Base-by-base conservation (phyloP, 2,113 vertebrate species). In the Campylomormyrus numenius region DNA sequence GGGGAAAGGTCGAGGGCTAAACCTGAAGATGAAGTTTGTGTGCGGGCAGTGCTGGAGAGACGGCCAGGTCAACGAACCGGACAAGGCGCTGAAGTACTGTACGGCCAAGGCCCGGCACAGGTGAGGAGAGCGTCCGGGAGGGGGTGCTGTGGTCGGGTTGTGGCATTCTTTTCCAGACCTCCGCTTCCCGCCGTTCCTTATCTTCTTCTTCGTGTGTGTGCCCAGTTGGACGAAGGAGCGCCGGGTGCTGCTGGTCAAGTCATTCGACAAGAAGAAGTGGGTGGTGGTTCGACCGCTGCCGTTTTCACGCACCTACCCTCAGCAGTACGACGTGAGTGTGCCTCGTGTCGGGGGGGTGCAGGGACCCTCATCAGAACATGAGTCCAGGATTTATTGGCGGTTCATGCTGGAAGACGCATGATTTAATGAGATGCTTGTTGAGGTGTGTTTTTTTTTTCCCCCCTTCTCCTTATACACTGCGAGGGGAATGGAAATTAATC, bases 1-100 rank as follows among this genome's bases (percentile, higher is more conserved):
- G 7, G 93, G 91, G 35, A 91, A 92, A 31, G 90, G 91, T 21
- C 89, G 92, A 1, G 95, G 96, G 53, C 93, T 96, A 42, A 96
- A 96, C 93, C 96, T 99, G 90, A 98, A 99, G 94, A 99, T 99
- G 97, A 99, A 98, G 95, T 99, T 99, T 90, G 98, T 99, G 83
- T 99, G 98, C 45, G 98, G 98, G 85, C 98, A 99, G 93, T 99
- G 98, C 94, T 99, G 98, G 98, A 96, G 97, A 88, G 99, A 99
- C 0, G 98, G 98, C 74, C 97, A 99, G 93, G 97, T 99, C 93
- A 98, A 98, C 19, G 98, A 99, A 92, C 98, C 98, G 0, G 98
- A 99, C 96, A 98, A 98, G 93, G 97, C 98, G 92, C 97, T 98
- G 92, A 99, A 99, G 94, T 99, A 99, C 94, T 99, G 98, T 95